Evolutionary conservation across 2,888 invertebrate genomes (phyloP).

Genomic region (Trachelus tabidus): DNA sequence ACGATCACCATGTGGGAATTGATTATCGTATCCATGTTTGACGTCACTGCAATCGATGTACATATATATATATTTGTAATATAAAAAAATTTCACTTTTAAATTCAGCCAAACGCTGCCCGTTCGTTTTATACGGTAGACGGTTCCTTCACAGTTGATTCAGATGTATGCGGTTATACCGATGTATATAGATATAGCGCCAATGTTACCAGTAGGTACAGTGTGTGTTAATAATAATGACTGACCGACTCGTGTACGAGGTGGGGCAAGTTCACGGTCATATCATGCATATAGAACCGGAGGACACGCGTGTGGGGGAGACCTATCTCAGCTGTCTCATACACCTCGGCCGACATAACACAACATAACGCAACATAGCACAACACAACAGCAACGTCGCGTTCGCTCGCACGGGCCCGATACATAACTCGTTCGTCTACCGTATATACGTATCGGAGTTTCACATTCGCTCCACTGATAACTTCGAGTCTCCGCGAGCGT

Average conservation of each 20-base stretch:
- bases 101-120: not conserved
- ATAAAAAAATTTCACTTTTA: not conserved
- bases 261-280: conserved; percentile 61
- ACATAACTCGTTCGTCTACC: not conserved
- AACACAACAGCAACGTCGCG: not conserved
- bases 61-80: not conserved
- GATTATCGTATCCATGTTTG: not conserved
- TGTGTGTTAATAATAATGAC: conserved; percentile 56
- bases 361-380: not conserved
- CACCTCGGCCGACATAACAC: conserved; percentile 11
- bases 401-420: not conserved
- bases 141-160: not conserved
- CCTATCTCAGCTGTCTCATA: conserved; percentile 13
- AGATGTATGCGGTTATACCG: not conserved
- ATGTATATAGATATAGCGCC: not conserved
- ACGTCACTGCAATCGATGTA: not conserved
- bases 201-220: conserved; percentile 9
- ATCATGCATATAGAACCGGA: conserved; percentile 40
- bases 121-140: not conserved
- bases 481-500: too few species aligned
- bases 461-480: too few species aligned
- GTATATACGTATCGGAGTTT: not conserved
- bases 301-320: conserved; percentile 6
- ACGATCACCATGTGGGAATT: not conserved
- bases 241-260: conserved; percentile 48